Percentiles rank a stretch among this genome's conserved stretches.
phyloP scores from a whole-genome alignment of 1,140 invertebrate genomes.

The Meloidogyne chitwoodi region DNA sequence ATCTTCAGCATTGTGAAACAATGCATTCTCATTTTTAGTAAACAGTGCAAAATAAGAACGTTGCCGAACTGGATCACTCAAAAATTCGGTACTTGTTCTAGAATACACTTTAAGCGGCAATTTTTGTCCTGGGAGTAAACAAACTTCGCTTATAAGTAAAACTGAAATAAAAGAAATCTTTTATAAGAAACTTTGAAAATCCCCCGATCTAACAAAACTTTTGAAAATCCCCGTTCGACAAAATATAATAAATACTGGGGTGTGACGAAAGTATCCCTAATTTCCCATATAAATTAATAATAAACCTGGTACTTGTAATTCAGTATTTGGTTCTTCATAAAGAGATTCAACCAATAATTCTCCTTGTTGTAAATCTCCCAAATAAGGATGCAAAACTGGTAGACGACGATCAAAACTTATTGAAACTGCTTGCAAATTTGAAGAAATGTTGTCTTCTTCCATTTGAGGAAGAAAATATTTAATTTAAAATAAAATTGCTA shows the following conservation, averaged over 20 bases:
- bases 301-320: conserved; percentile 1
- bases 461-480: no score
- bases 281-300: neutral
- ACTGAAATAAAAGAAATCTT: neutral
- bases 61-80: conserved; percentile 3
- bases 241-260: neutral
- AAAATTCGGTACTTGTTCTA: neutral
- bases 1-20: conserved; percentile 6
- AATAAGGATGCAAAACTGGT: conserved; percentile 1
- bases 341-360: neutral
- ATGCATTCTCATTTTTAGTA: neutral
- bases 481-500: neutral
- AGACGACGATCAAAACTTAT: neutral
- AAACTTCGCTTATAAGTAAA: conserved; percentile 4
- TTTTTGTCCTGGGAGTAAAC: conserved; percentile 10
- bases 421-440: neutral
- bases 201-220: neutral
- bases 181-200: neutral
- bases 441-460: neutral
- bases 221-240: neutral
- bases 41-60: conserved; percentile 3
- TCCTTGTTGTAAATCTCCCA: conserved; percentile 3
- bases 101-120: neutral
- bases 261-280: neutral
- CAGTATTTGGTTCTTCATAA: conserved; percentile 4